These are phyloP conservation scores for Clarias batrachus DNA, from an alignment of 2,113 vertebrate species.

Conservation along the genomic window DNA sequence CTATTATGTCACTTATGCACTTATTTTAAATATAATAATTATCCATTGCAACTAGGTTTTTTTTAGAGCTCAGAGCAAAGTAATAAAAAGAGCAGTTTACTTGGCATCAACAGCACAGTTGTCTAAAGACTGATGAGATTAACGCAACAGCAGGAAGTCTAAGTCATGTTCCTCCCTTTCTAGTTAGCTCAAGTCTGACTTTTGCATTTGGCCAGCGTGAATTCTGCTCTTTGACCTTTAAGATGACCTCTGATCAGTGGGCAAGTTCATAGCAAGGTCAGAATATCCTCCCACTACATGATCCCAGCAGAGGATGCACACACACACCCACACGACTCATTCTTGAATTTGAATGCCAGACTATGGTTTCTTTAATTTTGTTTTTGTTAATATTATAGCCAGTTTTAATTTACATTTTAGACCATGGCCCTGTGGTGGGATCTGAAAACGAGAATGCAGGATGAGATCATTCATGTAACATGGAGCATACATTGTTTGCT, in stretches of 20 bases:
- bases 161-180: slow-evolving; percentile 67
- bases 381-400: not conserved
- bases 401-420: not conserved
- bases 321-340: slow-evolving; percentile 47
- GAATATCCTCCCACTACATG: slow-evolving; percentile 74
- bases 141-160: slow-evolving; percentile 62
- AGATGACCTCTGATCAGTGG: slow-evolving; percentile 80
- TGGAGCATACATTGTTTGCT: not conserved
- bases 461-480: not conserved
- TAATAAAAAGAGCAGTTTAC: not conserved
- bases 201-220: slow-evolving; percentile 89
- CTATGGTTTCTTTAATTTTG: not conserved
- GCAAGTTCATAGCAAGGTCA: slow-evolving; percentile 92
- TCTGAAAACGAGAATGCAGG: not conserved
- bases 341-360: slow-evolving; percentile 17
- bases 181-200: slow-evolving; percentile 77
- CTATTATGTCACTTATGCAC: not conserved
- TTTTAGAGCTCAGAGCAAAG: not conserved
- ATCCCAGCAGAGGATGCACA: slow-evolving; percentile 69
- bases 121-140: slow-evolving; percentile 47
- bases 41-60: not conserved
- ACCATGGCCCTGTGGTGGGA: not conserved
- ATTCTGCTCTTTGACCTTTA: slow-evolving; percentile 85
- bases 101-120: slow-evolving; percentile 4
- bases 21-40: not conserved